Evolutionary conservation across 2,888 invertebrate genomes (phyloP).

Genomic region (Andricus quercusramuli): DNA sequence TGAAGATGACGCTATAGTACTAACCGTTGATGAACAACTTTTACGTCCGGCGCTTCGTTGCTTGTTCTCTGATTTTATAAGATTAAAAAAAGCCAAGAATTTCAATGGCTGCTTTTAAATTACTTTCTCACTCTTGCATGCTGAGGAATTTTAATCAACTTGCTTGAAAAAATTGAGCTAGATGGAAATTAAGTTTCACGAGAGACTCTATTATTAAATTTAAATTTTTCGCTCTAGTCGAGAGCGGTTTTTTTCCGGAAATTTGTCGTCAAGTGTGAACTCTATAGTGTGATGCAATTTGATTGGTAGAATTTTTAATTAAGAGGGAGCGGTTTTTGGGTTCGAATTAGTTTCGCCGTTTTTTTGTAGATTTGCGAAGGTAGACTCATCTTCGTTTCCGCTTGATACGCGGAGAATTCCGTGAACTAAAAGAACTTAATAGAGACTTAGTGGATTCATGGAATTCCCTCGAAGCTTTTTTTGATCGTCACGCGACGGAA

Average conservation of each 20-base stretch:
- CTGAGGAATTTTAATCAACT: slow-evolving; percentile 34
- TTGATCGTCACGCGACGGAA: slow-evolving; percentile 25
- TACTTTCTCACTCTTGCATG: slow-evolving; percentile 36
- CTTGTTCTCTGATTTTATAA: slow-evolving; percentile 37
- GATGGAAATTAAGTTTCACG: slow-evolving; percentile 23
- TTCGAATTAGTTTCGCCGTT: slow-evolving; percentile 25
- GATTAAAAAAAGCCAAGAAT: slow-evolving; percentile 28
- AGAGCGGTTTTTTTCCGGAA: too few relatives aligned
- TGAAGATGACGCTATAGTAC: slow-evolving; percentile 35
- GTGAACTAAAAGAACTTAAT: slow-evolving; percentile 27
- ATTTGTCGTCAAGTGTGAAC: too few relatives aligned
- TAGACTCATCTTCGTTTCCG: slow-evolving; percentile 4
- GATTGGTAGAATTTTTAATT: not conserved
- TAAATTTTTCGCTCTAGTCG: not conserved
- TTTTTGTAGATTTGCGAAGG: slow-evolving; percentile 5
- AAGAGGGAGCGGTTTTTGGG: not conserved
- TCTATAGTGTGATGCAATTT: not conserved
- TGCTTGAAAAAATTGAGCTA: slow-evolving; percentile 12
- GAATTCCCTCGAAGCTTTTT: slow-evolving; percentile 25
- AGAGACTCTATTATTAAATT: slow-evolving; percentile 14
- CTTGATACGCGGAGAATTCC: slow-evolving; percentile 20
- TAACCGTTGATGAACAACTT: slow-evolving; percentile 38
- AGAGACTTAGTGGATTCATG: slow-evolving; percentile 31
- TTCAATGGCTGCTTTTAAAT: slow-evolving; percentile 32
- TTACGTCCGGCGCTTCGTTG: slow-evolving; percentile 4